These are phyloP conservation scores for Ornithoptera alexandrae DNA, from an alignment of 2,888 invertebrate genomes.

Conservation along the genomic window DNA sequence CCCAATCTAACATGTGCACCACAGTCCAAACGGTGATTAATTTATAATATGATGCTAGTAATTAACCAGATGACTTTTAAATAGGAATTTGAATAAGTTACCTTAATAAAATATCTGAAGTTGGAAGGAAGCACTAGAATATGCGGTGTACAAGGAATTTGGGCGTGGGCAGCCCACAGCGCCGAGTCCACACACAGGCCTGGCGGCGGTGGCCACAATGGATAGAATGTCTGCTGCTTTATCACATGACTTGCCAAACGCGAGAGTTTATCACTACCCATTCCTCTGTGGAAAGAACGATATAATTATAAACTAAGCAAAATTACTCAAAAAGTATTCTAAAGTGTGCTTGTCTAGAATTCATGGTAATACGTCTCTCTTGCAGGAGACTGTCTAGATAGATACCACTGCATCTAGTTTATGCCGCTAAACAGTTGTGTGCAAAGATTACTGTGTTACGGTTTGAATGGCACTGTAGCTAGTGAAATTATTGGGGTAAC, in stretches of 20 bases:
- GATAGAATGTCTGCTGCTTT: constrained; percentile 89
- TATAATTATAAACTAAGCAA: not conserved
- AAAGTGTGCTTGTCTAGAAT: no score
- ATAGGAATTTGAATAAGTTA: constrained; percentile 48
- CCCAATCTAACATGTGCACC: no score
- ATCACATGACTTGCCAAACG: constrained; percentile 87
- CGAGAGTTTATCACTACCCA: constrained; percentile 83
- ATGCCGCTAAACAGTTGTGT: no score
- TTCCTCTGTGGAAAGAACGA: constrained; percentile 45
- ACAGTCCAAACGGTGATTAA: no score
- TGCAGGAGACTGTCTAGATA: no score
- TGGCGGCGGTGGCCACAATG: constrained; percentile 86
- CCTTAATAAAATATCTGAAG: constrained; percentile 90
- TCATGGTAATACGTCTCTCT: no score
- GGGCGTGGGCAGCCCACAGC: constrained; percentile 85
- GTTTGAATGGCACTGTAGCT: no score
- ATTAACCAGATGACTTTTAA: not conserved
- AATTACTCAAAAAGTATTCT: no score
- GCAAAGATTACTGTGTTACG: no score
- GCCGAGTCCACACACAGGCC: constrained; percentile 85
- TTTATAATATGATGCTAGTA: no score
- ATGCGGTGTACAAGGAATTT: constrained; percentile 87
- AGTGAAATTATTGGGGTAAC: no score
- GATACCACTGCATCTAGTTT: no score
- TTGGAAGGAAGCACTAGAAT: constrained; percentile 91